Evolutionary conservation across 2,797 vertebrate species (phyloP).

Genomic region (Rhinogobio ventralis): DNA sequence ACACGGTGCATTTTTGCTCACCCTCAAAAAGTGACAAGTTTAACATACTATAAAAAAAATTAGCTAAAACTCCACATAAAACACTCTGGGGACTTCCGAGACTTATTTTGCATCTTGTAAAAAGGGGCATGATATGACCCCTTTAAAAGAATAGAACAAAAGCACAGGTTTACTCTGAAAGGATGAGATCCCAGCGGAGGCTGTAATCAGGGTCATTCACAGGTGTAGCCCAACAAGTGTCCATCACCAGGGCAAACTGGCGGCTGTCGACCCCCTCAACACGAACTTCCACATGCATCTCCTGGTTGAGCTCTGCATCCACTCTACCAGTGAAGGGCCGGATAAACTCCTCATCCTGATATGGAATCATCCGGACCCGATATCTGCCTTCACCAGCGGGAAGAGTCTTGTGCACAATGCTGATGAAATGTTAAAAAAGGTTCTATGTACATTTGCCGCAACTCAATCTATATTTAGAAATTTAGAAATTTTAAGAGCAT

Average conservation of each 20-base stretch:
- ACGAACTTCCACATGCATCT: constrained; percentile 67
- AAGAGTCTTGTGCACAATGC: background rate
- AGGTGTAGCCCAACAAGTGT: constrained; percentile 77
- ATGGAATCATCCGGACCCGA: constrained; percentile 67
- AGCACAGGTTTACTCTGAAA: constrained; percentile 64
- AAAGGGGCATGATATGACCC: no score
- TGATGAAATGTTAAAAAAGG: no score
- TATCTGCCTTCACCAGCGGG: constrained; percentile 59
- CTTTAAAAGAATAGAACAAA: no score
- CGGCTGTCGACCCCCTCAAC: constrained; percentile 66
- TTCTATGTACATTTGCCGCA: no score
- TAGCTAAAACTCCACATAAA: constrained; percentile 58
- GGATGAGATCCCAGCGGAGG: constrained; percentile 71
- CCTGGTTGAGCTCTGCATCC: constrained; percentile 62
- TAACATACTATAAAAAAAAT: no score
- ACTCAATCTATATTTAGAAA: no score
- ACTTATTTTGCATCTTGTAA: no score
- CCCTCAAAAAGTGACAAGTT: no score
- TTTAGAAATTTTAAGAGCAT: no score
- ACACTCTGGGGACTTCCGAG: no score
- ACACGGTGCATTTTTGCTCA: no score
- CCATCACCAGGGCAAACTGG: constrained; percentile 69
- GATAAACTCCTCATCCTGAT: constrained; percentile 63
- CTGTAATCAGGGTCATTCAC: constrained; percentile 48
- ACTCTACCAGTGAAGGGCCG: constrained; percentile 48